These are phyloP conservation scores for Dallia pectoralis DNA, from an alignment of 2,797 vertebrate species.

Conservation along the genomic window DNA sequence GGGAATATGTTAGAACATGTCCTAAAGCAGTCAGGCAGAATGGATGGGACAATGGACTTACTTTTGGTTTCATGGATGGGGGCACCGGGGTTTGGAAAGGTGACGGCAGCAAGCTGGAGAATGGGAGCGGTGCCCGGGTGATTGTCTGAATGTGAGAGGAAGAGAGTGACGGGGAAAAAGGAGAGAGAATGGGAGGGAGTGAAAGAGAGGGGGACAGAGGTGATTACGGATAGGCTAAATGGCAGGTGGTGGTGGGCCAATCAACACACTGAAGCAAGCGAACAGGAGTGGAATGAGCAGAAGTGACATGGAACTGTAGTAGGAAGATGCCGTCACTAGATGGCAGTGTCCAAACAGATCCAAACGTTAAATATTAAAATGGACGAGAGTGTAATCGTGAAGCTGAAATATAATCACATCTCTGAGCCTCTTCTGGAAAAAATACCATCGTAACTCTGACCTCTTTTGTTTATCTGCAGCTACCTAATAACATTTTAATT, in stretches of 20 bases:
- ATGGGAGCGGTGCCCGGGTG: slow-evolving; percentile 81
- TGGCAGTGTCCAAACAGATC: slow-evolving; percentile 41
- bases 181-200: slow-evolving; percentile 28
- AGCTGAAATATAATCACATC: not conserved
- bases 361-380: not conserved
- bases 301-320: slow-evolving; percentile 20
- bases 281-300: slow-evolving; percentile 16
- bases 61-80: slow-evolving; percentile 81
- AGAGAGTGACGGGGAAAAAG: slow-evolving; percentile 21
- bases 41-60: slow-evolving; percentile 63
- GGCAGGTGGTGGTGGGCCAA: slow-evolving; percentile 35
- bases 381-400: not conserved
- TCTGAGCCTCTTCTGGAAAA: too few species aligned
- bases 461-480: too few species aligned
- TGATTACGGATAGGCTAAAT: slow-evolving; percentile 29
- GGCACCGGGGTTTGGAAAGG: slow-evolving; percentile 78
- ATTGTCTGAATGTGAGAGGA: slow-evolving; percentile 73
- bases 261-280: slow-evolving; percentile 46
- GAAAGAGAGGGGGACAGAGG: slow-evolving; percentile 28
- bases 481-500: too few species aligned
- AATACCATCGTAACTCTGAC: too few species aligned
- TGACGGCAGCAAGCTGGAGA: slow-evolving; percentile 79
- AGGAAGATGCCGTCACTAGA: slow-evolving; percentile 50
- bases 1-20: not conserved
- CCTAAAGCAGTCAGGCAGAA: not conserved